Conservation (phyloP, 2,797 vertebrate species). For the Tinamus major region DNA sequence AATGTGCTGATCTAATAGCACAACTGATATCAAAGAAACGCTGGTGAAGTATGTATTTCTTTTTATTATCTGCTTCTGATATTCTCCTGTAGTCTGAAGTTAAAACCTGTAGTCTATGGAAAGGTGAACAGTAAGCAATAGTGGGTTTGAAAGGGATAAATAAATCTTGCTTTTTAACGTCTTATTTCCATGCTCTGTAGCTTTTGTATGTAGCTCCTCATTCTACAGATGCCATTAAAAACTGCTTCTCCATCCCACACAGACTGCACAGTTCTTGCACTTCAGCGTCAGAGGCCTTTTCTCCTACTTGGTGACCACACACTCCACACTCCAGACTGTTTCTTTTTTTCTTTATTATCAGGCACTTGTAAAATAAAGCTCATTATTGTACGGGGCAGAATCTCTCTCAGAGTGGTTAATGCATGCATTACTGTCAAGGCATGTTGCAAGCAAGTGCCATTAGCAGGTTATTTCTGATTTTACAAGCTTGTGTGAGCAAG, state of each 20-base stretch:
- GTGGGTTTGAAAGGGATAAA: background rate
- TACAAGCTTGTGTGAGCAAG: background rate
- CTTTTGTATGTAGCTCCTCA: background rate
- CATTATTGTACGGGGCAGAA: background rate
- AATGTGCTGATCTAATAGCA: background rate
- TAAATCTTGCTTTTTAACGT: background rate
- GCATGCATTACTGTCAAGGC: fast-evolving
- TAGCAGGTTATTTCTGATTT: background rate
- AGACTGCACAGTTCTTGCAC: background rate
- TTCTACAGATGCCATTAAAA: background rate
- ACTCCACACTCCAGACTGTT: background rate
- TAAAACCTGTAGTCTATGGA: background rate
- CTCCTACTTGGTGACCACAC: background rate
- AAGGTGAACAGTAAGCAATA: background rate
- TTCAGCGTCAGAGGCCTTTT: background rate
- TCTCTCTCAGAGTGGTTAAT: background rate
- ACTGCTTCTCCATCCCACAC: background rate
- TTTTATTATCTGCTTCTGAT: background rate
- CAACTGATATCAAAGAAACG: background rate
- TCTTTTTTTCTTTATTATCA: background rate
- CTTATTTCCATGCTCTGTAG: background rate
- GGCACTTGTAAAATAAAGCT: background rate
- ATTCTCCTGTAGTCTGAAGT: background rate
- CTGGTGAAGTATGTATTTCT: background rate
- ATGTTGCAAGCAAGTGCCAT: background rate